A percentile compares a stretch with the other conserved stretches of the same genome.
Evolutionary conservation across 2,113 vertebrate genomes (phyloP).

Genomic region (Dromaius novaehollandiae): DNA sequence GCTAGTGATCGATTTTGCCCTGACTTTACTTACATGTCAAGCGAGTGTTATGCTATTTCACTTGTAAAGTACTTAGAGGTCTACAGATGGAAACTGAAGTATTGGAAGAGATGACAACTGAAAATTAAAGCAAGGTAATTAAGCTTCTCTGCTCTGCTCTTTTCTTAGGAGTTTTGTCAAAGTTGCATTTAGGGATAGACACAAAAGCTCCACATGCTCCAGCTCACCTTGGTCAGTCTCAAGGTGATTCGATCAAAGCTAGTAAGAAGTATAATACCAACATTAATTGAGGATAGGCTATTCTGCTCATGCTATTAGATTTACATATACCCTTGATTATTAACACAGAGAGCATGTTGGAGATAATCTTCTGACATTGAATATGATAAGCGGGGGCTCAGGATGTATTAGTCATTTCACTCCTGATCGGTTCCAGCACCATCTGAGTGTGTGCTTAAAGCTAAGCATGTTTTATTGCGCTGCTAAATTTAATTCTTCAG

Average conservation of each 20-base stretch:
- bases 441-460: not conserved
- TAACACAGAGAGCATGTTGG: not conserved
- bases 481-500: not conserved
- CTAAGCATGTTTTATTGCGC: not conserved
- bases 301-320: not conserved
- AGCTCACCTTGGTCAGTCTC: not conserved
- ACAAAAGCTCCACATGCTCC: not conserved
- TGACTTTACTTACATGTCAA: not conserved
- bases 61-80: not conserved
- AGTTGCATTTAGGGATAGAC: not conserved
- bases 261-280: not conserved
- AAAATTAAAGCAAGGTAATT: not conserved
- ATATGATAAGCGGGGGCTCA: not conserved
- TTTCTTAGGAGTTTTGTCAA: not conserved
- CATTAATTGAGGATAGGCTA: not conserved
- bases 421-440: not conserved
- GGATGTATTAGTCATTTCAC: rapidly evolving
- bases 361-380: not conserved
- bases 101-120: not conserved
- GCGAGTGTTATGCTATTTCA: not conserved
- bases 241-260: not conserved
- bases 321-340: not conserved
- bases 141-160: not conserved
- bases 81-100: not conserved
- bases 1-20: not conserved